Percentiles rank a stretch among this genome's conserved stretches.
phyloP scores from a whole-genome alignment of 2,797 vertebrate species.

The Notolepis coatsorum region DNA sequence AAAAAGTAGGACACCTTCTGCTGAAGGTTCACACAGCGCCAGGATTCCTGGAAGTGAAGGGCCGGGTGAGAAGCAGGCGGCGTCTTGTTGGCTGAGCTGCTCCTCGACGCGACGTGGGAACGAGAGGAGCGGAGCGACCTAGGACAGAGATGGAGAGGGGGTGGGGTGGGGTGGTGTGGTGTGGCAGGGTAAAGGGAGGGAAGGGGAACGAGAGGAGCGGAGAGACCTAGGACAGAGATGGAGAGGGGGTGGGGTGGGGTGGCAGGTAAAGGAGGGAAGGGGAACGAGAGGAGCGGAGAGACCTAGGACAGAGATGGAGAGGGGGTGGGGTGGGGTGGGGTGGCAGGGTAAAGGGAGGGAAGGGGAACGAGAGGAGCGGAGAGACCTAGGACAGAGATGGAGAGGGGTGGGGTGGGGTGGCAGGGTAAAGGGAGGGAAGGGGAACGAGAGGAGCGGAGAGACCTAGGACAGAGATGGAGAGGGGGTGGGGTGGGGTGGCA shows the following conservation, averaged over 20 bases:
- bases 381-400: conserved; percentile 29
- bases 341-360: conserved; percentile 15
- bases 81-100: conserved; percentile 53
- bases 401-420: conserved; percentile 19
- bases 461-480: too few relatives aligned
- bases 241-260: conserved; percentile 10
- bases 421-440: conserved; percentile 49
- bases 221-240: too few relatives aligned
- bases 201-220: conserved; percentile 12
- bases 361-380: conserved; percentile 13
- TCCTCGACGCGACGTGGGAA: conserved; percentile 72
- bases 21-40: conserved; percentile 76
- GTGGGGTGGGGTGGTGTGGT: conserved; percentile 20
- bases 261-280: conserved; percentile 39
- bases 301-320: too few relatives aligned
- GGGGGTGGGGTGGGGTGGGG: too few relatives aligned
- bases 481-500: too few relatives aligned
- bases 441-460: conserved; percentile 75
- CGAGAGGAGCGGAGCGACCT: conserved; percentile 64
- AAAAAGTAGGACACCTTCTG: conserved; percentile 85
- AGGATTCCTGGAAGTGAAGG: conserved; percentile 73
- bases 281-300: conserved; percentile 30
- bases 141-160: conserved; percentile 24
- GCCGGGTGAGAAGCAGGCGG: conserved; percentile 55
- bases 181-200: conserved; percentile 16